Percentiles rank a stretch among this genome's conserved stretches.
Conservation (phyloP, 2,797 vertebrate genomes). For the Rhinichthys osculus region DNA sequence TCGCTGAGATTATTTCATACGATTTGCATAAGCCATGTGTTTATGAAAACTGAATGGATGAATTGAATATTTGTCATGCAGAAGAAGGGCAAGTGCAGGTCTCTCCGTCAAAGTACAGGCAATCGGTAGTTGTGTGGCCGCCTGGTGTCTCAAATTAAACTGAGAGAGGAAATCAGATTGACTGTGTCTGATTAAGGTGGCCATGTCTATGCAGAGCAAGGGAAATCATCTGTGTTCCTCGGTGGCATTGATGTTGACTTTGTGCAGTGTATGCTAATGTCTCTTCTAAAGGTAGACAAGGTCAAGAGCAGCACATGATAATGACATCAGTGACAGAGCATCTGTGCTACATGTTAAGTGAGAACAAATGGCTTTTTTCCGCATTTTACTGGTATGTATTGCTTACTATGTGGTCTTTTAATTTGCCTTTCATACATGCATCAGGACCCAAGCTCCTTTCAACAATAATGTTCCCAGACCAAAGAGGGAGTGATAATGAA, state of each 20-base stretch:
- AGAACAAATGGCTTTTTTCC: constrained; percentile 32
- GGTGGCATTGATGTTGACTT: constrained; percentile 34
- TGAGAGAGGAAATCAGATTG: constrained; percentile 70
- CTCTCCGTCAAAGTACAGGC: constrained; percentile 78
- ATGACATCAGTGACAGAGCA: constrained; percentile 57
- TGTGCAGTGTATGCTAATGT: constrained; percentile 75
- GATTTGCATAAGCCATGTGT: constrained; percentile 87
- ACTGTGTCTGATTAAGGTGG: constrained; percentile 51
- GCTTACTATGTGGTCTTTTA: neutral
- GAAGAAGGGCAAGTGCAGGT: constrained; percentile 34
- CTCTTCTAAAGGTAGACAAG: constrained; percentile 71
- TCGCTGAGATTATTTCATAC: constrained; percentile 76
- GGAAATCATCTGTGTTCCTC: constrained; percentile 16
- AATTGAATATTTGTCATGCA: constrained; percentile 82
- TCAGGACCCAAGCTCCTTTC: neutral
- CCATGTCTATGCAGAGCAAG: neutral
- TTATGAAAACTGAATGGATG: constrained; percentile 75
- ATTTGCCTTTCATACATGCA: constrained; percentile 11
- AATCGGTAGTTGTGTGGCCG: constrained; percentile 62
- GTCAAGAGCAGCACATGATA: constrained; percentile 69
- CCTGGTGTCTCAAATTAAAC: constrained; percentile 79
- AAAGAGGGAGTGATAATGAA: neutral
- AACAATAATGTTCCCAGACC: too few species aligned
- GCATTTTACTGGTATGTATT: constrained; percentile 6
- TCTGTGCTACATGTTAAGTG: constrained; percentile 7